Percentiles rank a stretch among this genome's conserved stretches.
phyloP scores from a whole-genome alignment of 2,113 vertebrate species.

The Pontoporia blainvillei region DNA sequence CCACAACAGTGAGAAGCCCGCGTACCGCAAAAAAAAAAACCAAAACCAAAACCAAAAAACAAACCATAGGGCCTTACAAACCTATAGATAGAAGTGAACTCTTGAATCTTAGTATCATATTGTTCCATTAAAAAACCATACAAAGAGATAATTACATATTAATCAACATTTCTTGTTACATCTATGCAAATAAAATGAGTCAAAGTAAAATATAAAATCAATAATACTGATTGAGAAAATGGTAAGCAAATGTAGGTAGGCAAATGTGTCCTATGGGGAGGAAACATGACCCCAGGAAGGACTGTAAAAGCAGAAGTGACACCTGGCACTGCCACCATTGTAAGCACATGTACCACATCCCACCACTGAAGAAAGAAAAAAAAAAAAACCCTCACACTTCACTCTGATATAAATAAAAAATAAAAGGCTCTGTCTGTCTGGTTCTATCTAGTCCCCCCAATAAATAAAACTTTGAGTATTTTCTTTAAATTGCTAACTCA shows the following conservation, averaged over 20 bases:
- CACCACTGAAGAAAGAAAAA: background rate
- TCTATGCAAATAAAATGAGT: background rate
- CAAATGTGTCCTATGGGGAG: background rate
- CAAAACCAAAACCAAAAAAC: too few species aligned
- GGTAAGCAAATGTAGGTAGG: background rate
- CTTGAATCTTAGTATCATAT: background rate
- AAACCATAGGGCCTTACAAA: background rate
- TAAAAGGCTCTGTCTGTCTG: background rate
- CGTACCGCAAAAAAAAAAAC: too few species aligned
- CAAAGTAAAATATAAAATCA: background rate
- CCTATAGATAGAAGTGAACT: background rate
- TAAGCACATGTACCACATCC: rapidly evolving
- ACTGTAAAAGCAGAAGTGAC: background rate
- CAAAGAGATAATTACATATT: background rate
- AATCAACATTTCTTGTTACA: background rate
- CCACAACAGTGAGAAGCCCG: too few species aligned
- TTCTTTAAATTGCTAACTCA: background rate
- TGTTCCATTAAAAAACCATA: background rate
- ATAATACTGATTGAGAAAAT: background rate
- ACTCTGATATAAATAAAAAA: background rate
- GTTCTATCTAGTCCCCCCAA: background rate
- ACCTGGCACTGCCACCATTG: background rate
- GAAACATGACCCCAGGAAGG: background rate
- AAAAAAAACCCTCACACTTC: background rate
- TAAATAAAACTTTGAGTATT: background rate